Conservation (phyloP, 2,113 vertebrate genomes). For the human (Homo sapiens) region GRCh38 chr17:33794001-33794500, state of each 20-base stretch:
- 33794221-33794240: neutral
- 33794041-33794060: neutral
- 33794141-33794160: neutral
- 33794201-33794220: neutral
- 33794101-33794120: rapidly evolving
- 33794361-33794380: neutral
- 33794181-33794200: neutral
- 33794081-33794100: neutral
- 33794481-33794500: neutral
- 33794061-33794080: neutral
- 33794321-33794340: no score
- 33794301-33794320: neutral
- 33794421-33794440: neutral
- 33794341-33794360: neutral
- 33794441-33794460: rapidly evolving
- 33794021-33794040: neutral
- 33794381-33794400: neutral
- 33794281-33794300: neutral
- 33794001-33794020: neutral
- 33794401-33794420: neutral
- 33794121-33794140: neutral
- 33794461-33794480: neutral
- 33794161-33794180: neutral
- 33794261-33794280: neutral
- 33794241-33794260: rapidly evolving